Evolutionary conservation across 2,113 vertebrate genomes (phyloP).

Genomic region (Calypte anna): DNA sequence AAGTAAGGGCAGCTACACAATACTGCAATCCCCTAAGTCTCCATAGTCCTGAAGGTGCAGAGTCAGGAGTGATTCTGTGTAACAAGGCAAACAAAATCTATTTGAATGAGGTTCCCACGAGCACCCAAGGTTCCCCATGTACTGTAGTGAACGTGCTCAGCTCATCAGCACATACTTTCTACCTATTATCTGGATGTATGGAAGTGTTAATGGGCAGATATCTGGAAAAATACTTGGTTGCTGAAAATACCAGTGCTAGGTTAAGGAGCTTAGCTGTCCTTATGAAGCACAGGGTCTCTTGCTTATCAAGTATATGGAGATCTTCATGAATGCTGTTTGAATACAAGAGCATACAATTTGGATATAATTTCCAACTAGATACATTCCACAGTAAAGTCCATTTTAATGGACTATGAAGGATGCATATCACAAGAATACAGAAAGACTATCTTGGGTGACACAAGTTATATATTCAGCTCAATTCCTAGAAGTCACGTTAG

Average conservation of each 20-base stretch:
- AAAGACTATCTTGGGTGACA: neutral
- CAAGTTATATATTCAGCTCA: neutral
- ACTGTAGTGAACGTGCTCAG: neutral
- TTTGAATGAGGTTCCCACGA: fast-evolving
- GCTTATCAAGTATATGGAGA: neutral
- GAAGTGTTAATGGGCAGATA: neutral
- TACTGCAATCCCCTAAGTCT: neutral
- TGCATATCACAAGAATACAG: neutral
- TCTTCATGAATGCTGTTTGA: neutral
- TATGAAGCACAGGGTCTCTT: neutral
- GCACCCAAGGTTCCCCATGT: fast-evolving
- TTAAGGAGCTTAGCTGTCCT: neutral
- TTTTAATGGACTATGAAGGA: neutral
- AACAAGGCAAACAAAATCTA: neutral
- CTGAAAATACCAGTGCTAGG: neutral
- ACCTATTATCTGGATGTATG: neutral
- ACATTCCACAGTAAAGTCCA: neutral
- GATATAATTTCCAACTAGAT: neutral
- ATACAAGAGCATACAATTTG: neutral
- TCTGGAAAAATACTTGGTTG: neutral
- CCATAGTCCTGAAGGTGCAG: neutral
- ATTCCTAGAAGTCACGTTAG: neutral
- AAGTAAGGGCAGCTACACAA: neutral
- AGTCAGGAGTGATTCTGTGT: neutral
- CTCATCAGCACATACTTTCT: neutral